Evolutionary conservation across 2,797 vertebrate genomes (phyloP).

Genomic region (Typhlichthys eigenmanni): DNA sequence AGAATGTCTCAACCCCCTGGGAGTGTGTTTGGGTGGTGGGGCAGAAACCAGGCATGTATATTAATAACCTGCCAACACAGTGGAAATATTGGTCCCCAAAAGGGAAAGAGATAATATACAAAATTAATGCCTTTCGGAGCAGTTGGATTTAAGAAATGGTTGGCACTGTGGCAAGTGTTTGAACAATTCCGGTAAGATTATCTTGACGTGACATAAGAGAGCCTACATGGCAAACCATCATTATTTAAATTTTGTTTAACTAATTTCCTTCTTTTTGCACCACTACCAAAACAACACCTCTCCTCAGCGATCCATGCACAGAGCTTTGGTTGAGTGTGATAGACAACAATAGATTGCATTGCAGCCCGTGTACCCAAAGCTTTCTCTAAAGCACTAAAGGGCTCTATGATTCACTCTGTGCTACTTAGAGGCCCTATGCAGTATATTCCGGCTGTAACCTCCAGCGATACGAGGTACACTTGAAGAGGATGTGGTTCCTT

Average conservation of each 20-base stretch:
- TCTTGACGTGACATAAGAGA: constrained; percentile 13
- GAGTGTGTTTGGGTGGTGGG: not conserved
- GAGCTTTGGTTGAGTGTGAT: constrained; percentile 54
- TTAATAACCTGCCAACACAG: constrained; percentile 32
- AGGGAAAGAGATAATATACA: constrained; percentile 7
- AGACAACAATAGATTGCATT: constrained; percentile 71
- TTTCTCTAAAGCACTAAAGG: constrained; percentile 36
- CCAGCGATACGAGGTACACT: constrained; percentile 15
- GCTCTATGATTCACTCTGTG: constrained; percentile 54
- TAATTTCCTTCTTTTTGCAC: constrained; percentile 42
- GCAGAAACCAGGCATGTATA: constrained; percentile 29
- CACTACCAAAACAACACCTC: constrained; percentile 24
- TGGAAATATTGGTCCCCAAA: constrained; percentile 3
- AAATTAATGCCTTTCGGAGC: constrained; percentile 9
- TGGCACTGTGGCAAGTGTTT: no score
- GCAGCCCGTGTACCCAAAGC: constrained; percentile 61
- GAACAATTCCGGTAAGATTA: no score
- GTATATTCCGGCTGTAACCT: constrained; percentile 25
- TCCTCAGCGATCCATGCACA: constrained; percentile 18
- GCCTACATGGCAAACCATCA: constrained; percentile 3
- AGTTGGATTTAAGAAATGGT: not conserved
- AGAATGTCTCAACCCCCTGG: constrained; percentile 5
- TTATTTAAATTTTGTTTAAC: constrained; percentile 15
- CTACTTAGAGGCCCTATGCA: constrained; percentile 52
- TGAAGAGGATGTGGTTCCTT: constrained; percentile 36